phyloP scores from a whole-genome alignment of 2,113 vertebrate species.

The Syngnathus typhle region DNA sequence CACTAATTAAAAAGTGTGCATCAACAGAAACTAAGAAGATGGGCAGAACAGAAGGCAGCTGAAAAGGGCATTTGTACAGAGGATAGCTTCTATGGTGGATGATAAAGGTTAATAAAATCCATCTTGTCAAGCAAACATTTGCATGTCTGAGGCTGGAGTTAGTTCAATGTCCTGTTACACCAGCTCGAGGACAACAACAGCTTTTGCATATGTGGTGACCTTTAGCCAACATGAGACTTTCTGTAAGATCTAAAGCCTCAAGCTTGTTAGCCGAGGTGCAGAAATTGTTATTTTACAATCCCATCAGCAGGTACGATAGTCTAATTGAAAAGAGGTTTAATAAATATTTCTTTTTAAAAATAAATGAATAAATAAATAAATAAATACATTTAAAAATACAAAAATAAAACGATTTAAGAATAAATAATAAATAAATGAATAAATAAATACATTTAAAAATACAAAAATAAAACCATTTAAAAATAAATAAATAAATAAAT shows the following conservation, averaged over 20 bases:
- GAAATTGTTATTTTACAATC: slow-evolving; percentile 1
- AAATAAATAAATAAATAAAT: no score
- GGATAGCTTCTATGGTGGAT: neutral
- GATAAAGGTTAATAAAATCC: slow-evolving; percentile 12
- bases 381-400: no score
- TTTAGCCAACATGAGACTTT: neutral
- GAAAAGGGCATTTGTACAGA: neutral
- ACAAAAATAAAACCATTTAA: no score
- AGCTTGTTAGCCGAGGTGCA: neutral
- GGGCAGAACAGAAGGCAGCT: neutral
- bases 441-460: no score
- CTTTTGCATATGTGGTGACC: slow-evolving; percentile 13
- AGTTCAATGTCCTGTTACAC: slow-evolving; percentile 9
- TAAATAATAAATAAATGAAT: no score
- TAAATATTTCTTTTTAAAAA: no score
- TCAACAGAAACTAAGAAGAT: neutral
- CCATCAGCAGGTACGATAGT: neutral
- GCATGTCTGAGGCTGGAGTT: slow-evolving; percentile 5
- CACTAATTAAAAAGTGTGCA: neutral
- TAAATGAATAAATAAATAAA: no score
- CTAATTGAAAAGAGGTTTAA: neutral
- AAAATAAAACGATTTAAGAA: no score
- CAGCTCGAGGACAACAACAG: slow-evolving; percentile 8
- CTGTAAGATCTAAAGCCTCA: slow-evolving; percentile 10
- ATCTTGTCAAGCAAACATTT: slow-evolving; percentile 14